phyloP scores from a whole-genome alignment of 1,140 invertebrate genomes.

The Drosophila tristis region DNA sequence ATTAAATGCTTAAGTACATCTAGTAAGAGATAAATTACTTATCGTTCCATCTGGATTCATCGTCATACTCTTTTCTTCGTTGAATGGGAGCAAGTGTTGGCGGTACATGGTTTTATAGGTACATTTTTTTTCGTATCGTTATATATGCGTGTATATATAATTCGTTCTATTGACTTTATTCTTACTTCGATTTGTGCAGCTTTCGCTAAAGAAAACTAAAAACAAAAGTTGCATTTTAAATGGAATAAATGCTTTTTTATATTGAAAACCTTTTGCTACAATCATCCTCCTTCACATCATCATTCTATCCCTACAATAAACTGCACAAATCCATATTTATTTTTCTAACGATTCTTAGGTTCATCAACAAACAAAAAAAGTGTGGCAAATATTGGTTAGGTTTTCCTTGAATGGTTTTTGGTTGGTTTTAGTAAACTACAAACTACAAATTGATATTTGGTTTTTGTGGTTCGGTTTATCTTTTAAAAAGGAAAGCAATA shows the following conservation, averaged over 20 bases:
- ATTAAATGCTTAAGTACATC: constrained; percentile 73
- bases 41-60: constrained; percentile 51
- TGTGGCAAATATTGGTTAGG: constrained; percentile 15
- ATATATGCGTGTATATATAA: constrained; percentile 27
- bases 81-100: constrained; percentile 74
- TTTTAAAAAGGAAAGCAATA: constrained; percentile 44
- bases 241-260: constrained; percentile 76
- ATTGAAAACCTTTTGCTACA: constrained; percentile 50
- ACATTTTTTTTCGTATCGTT: constrained; percentile 36
- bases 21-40: constrained; percentile 63
- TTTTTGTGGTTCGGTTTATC: constrained; percentile 24
- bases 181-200: constrained; percentile 56
- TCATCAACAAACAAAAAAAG: constrained; percentile 4
- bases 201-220: constrained; percentile 37
- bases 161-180: constrained; percentile 9
- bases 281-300: constrained; percentile 8
- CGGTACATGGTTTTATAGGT: constrained; percentile 62
- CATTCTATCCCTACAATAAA: constrained; percentile 13
- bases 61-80: constrained; percentile 78
- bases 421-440: constrained; percentile 41
- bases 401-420: constrained; percentile 5
- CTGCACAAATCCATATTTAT: constrained; percentile 26
- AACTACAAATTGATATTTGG: constrained; percentile 35
- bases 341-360: constrained; percentile 13
- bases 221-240: constrained; percentile 71